Percentiles rank a stretch among this genome's conserved stretches.
These are phyloP conservation scores for Podilymbus podiceps DNA, from an alignment of 2,113 vertebrate species.

Conservation along the genomic window DNA sequence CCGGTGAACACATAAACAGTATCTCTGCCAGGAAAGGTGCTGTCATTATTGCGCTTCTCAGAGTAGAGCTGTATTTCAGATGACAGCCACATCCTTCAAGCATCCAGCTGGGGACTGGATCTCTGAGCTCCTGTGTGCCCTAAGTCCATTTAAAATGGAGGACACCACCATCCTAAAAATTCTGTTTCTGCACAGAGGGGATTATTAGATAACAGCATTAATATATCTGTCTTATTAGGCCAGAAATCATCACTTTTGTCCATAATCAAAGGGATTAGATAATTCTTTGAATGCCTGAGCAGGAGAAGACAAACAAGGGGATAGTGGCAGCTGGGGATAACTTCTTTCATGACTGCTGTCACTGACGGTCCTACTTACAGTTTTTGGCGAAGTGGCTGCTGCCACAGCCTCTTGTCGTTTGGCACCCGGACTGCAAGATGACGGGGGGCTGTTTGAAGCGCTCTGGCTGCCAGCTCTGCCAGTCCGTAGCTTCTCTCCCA, in stretches of 20 bases:
- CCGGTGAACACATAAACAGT: background rate
- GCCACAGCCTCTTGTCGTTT: conserved; percentile 76
- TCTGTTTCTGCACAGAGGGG: background rate
- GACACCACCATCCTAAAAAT: background rate
- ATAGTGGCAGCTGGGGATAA: background rate
- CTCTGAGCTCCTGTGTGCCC: background rate
- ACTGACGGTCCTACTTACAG: conserved; percentile 66
- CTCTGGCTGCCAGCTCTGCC: conserved; percentile 55
- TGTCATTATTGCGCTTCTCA: background rate
- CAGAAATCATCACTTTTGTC: background rate
- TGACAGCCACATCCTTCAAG: background rate
- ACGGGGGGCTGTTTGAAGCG: background rate
- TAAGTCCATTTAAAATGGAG: background rate
- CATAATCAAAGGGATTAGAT: background rate
- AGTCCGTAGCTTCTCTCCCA: conserved; percentile 81
- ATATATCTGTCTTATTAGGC: background rate
- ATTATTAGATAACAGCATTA: background rate
- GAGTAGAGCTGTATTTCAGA: background rate
- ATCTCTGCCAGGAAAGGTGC: conserved; percentile 5
- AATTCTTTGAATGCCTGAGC: background rate
- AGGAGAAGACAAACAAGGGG: background rate
- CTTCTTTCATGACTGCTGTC: background rate
- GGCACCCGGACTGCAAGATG: conserved; percentile 56
- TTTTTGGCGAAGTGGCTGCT: conserved; percentile 65
- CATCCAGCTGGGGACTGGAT: background rate